Evolutionary conservation across 2,888 invertebrate genomes (phyloP), one percentile per base, ranked within the genome.

Genomic region (Metalampra italica): DNA sequence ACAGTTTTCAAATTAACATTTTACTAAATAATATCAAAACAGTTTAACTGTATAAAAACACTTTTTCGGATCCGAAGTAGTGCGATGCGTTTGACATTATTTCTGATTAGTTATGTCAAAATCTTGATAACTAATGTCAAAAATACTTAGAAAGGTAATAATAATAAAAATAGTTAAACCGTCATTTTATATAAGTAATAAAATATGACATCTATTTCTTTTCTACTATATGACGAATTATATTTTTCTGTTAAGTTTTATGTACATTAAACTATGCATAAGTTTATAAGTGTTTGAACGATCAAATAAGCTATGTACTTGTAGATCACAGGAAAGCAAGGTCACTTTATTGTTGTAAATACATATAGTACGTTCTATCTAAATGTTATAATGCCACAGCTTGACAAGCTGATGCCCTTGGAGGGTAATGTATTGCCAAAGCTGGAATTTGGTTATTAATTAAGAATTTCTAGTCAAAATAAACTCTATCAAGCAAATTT

Each of bases 401-500:
- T 67, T 64, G 56, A 53, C 45, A 53, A 50, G 46, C 51, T 55
- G 22, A 22, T 22, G 53, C 62, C 65, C 65, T 69, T 55, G 56
- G 63, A 54, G 61, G 66, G 57, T n/a, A 62, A 49, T 56, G 29
- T 55, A 54, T 62, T 46, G 53, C 72, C 68, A 69, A 72, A 68
- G 66, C 64, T 70, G 70, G 65, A 60, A 65, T 70, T 71, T 71
- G 66, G 66, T 71, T 62, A 68, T 50, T 52, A 60, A 61, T 70
- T 75, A 68, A 69, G 61, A 53, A 63, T 71, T 80, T 82, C 78
- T 82, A 83, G 83, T 80, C 79, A 68, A 69, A 75, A 77, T 77
- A 81, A 78, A 75, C 60, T 66, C 68, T 66, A 69, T 63, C 66
- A 60, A 66, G 75, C 9, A 14, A 2, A 34, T 34, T 11, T 11